Conservation (phyloP, 2,797 vertebrate genomes). For the Galaxias olidus region DNA sequence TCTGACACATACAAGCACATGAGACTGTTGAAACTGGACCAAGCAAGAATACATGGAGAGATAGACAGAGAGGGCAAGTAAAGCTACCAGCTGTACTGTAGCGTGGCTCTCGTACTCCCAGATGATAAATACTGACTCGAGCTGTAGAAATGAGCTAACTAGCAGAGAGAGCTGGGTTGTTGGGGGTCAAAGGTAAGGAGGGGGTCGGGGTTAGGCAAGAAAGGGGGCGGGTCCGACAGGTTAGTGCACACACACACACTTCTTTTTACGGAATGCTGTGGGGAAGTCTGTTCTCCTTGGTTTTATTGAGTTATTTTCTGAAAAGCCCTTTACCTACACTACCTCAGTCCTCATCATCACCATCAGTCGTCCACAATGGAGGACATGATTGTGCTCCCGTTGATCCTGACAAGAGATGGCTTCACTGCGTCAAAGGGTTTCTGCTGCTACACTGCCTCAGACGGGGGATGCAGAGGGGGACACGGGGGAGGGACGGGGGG, state of each 20-base stretch:
- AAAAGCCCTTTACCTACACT: constrained; percentile 38
- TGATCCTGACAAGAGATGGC: constrained; percentile 50
- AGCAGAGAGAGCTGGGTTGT: not conserved
- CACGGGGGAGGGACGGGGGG: not conserved
- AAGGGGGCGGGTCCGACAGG: constrained; percentile 12
- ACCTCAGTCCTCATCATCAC: constrained; percentile 50
- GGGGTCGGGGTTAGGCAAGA: constrained; percentile 14
- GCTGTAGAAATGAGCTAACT: constrained; percentile 10
- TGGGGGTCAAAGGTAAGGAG: constrained; percentile 10
- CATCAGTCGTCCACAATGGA: constrained; percentile 34
- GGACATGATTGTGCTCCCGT: constrained; percentile 30
- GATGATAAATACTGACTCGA: constrained; percentile 45
- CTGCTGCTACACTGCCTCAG: constrained; percentile 46
- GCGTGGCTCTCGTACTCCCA: constrained; percentile 10
- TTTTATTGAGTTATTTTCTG: constrained; percentile 5
- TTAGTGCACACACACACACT: constrained; percentile 47
- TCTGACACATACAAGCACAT: constrained; percentile 20
- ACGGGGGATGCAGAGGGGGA: constrained; percentile 24
- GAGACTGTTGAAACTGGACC: constrained; percentile 10
- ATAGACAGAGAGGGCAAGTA: not conserved
- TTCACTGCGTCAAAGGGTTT: constrained; percentile 50
- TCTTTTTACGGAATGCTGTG: constrained; percentile 68
- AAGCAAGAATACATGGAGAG: constrained; percentile 17
- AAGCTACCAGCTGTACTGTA: constrained; percentile 33
- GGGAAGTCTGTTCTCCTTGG: constrained; percentile 49